Evolutionary conservation across 2,888 invertebrate genomes (phyloP).

Genomic region (Epinotia demarniana): DNA sequence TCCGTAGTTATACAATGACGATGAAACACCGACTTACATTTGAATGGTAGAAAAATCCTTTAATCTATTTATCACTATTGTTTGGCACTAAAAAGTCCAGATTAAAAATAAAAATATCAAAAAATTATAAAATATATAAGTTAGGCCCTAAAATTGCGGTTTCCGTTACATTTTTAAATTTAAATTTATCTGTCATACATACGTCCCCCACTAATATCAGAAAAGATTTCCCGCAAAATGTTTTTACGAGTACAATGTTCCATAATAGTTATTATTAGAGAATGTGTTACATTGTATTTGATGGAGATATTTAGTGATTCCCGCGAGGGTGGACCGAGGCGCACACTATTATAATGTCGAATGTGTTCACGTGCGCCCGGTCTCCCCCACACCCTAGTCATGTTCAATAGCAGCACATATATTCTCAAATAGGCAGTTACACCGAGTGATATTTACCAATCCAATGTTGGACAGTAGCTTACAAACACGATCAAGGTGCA

Average conservation of each 20-base stretch:
- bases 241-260: constrained; percentile 56
- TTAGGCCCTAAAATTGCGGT: constrained; percentile 29
- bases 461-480: constrained; percentile 35
- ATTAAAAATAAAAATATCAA: constrained; percentile 51
- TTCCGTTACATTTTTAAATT: constrained; percentile 35
- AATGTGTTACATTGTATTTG: constrained; percentile 52
- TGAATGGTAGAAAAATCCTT: constrained; percentile 13
- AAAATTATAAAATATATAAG: constrained; percentile 27
- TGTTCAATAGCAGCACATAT: constrained; percentile 71
- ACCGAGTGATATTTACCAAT: constrained; percentile 61
- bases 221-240: constrained; percentile 66
- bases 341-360: constrained; percentile 48
- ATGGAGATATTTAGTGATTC: constrained; percentile 61
- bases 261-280: constrained; percentile 43
- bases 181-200: constrained; percentile 45
- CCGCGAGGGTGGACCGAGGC: constrained; percentile 57
- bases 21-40: background rate
- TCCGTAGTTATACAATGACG: background rate
- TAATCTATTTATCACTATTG: constrained; percentile 19
- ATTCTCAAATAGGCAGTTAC: constrained; percentile 67
- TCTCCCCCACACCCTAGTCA: constrained; percentile 71
- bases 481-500: constrained; percentile 59
- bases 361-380: constrained; percentile 48
- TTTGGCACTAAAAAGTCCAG: constrained; percentile 45
- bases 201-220: constrained; percentile 55